phyloP scores from a whole-genome alignment of 2,113 vertebrate genomes.

The Lophura nycthemera region DNA sequence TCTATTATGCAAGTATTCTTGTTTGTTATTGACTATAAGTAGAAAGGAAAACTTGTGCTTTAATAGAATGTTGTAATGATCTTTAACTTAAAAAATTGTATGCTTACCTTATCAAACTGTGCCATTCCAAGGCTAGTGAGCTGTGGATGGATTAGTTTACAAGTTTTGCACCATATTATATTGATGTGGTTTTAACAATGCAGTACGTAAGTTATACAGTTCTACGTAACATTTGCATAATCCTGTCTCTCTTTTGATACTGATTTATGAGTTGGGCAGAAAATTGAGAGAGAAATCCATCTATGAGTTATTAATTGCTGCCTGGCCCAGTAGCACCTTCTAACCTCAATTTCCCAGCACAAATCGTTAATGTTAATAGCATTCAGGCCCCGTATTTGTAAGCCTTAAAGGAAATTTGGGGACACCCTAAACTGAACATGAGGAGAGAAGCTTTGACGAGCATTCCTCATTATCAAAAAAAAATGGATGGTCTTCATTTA shows the following conservation, averaged over 20 bases:
- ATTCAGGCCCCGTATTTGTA: constrained; percentile 5
- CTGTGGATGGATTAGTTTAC: not conserved
- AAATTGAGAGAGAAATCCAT: constrained; percentile 54
- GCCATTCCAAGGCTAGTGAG: not conserved
- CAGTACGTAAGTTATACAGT: not conserved
- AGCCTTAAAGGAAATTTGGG: not conserved
- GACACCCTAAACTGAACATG: too few species aligned
- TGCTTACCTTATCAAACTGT: not conserved
- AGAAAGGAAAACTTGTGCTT: not conserved
- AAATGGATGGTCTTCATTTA: too few species aligned
- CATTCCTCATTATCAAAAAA: too few species aligned
- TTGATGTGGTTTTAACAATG: not conserved
- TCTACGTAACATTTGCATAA: constrained; percentile 55
- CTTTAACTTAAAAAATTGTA: not conserved
- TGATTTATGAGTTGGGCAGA: constrained; percentile 67
- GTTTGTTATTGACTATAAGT: constrained; percentile 5
- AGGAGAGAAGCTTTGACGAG: not conserved
- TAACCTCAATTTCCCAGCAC: constrained; percentile 71
- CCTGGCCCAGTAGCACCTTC: constrained; percentile 53
- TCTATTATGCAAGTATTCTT: constrained; percentile 35
- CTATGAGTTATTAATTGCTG: constrained; percentile 63
- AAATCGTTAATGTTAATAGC: constrained; percentile 65
- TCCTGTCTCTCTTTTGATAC: constrained; percentile 50
- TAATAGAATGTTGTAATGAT: not conserved
- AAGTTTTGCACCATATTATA: not conserved